Evolutionary conservation across 2,888 invertebrate genomes (phyloP).

Genomic region (Unio pictorum): DNA sequence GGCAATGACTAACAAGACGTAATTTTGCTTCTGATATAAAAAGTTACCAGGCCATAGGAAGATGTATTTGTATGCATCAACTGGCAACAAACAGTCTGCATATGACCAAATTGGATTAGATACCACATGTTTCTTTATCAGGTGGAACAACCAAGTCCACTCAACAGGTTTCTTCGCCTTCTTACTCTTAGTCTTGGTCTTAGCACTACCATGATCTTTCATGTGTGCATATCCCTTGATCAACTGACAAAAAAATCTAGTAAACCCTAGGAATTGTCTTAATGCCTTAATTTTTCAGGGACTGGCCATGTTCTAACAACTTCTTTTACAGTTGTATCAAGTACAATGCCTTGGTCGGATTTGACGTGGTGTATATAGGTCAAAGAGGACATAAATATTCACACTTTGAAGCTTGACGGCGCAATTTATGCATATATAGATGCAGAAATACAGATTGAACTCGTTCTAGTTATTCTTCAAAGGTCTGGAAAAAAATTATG

Average conservation of each 20-base stretch:
- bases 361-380: background rate
- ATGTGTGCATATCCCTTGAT: background rate
- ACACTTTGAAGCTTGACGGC: background rate
- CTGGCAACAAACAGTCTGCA: background rate
- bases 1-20: too few relatives aligned
- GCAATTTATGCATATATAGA: background rate
- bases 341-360: too few relatives aligned
- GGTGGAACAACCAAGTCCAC: too few relatives aligned
- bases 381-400: slow-evolving; percentile 1
- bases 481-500: too few relatives aligned
- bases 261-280: background rate
- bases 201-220: too few relatives aligned
- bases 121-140: too few relatives aligned
- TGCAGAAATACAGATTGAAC: too few relatives aligned
- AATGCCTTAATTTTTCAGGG: background rate
- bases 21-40: background rate
- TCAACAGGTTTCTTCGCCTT: too few relatives aligned
- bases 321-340: too few relatives aligned
- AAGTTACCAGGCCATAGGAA: background rate
- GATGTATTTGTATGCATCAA: background rate
- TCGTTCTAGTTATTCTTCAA: too few relatives aligned
- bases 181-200: too few relatives aligned
- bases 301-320: background rate
- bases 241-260: background rate
- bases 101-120: background rate